Conservation (phyloP, 2,797 vertebrate species). For the Notamacropus eugenii region DNA sequence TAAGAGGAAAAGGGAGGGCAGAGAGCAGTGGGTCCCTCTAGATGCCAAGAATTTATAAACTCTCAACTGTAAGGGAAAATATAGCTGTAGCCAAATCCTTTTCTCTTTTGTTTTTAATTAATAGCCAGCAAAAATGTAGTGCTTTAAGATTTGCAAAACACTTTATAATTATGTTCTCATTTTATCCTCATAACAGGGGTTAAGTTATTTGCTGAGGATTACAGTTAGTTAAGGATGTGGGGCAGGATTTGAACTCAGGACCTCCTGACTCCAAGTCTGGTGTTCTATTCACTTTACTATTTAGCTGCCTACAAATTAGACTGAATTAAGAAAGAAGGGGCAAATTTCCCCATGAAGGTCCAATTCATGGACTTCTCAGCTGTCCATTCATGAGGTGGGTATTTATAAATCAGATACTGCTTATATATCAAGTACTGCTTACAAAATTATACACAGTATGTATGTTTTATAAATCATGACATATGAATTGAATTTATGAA, state of each 20-base stretch:
- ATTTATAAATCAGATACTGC: neutral
- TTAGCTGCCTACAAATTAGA: neutral
- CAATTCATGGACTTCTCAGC: neutral
- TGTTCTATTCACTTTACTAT: neutral
- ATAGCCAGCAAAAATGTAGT: neutral
- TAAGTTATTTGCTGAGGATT: neutral
- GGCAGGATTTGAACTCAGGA: neutral
- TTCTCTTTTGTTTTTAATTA: neutral
- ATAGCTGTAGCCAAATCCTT: neutral
- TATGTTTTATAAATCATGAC: conserved; percentile 10
- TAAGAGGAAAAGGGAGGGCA: neutral
- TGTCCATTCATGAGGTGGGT: neutral
- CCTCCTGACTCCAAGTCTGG: neutral
- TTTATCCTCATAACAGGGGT: neutral
- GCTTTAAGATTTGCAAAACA: neutral
- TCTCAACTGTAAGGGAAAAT: neutral
- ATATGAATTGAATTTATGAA: conserved; percentile 6
- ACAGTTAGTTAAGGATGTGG: neutral
- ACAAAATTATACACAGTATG: neutral
- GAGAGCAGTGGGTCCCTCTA: neutral
- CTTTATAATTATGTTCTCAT: neutral
- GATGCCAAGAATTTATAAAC: neutral
- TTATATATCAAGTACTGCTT: neutral
- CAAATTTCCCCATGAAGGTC: neutral
- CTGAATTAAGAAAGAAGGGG: neutral